These are phyloP conservation scores for Diarsia dahlii DNA, from an alignment of 2,888 invertebrate genomes.

Conservation along the genomic window DNA sequence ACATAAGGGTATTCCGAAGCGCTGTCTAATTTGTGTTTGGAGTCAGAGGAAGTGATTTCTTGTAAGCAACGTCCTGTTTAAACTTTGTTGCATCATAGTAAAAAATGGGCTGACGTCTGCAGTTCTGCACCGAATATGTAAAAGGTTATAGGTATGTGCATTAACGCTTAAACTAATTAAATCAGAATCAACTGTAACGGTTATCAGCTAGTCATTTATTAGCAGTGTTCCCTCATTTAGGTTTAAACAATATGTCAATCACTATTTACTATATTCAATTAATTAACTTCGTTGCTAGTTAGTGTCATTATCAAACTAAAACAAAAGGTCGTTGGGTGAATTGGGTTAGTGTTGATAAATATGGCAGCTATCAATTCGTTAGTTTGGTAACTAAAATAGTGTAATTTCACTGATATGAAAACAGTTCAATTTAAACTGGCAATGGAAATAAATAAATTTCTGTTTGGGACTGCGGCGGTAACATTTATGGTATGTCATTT, in stretches of 20 bases:
- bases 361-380: slow-evolving; percentile 69
- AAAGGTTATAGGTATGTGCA: not conserved
- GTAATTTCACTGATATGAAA: slow-evolving; percentile 48
- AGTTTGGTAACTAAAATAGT: slow-evolving; percentile 56
- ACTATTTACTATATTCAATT: slow-evolving; percentile 48
- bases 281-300: slow-evolving; percentile 58
- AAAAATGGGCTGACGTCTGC: not conserved
- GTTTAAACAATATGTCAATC: slow-evolving; percentile 21
- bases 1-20: slow-evolving; percentile 83
- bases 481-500: slow-evolving; percentile 28
- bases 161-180: not conserved
- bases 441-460: not conserved
- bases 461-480: not conserved
- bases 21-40: slow-evolving; percentile 85
- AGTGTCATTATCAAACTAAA: slow-evolving; percentile 64
- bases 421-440: not conserved
- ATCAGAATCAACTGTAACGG: not conserved
- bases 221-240: slow-evolving; percentile 7
- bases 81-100: slow-evolving; percentile 68
- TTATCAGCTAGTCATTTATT: slow-evolving; percentile 19
- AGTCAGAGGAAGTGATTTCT: slow-evolving; percentile 84
- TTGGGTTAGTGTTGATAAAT: slow-evolving; percentile 69
- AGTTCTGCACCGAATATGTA: not conserved
- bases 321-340: slow-evolving; percentile 70
- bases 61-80: slow-evolving; percentile 79